These are phyloP conservation scores for Apis dorsata DNA, from an alignment of 1,140 invertebrate species.

Conservation along the genomic window DNA sequence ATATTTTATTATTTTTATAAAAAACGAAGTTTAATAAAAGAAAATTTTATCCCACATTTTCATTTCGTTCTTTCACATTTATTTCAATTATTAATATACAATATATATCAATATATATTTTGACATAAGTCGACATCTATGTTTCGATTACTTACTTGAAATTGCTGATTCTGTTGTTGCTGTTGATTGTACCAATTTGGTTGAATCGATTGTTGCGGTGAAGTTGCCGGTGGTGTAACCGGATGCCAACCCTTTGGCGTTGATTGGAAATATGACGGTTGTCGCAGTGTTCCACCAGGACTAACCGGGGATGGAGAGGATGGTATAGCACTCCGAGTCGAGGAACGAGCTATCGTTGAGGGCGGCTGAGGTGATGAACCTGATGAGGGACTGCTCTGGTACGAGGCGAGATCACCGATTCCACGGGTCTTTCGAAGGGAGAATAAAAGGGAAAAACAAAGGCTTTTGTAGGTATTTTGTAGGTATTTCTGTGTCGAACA, in stretches of 20 bases:
- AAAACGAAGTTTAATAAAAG: too few relatives aligned
- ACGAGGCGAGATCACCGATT: slow-evolving; percentile 72
- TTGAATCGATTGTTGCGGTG: slow-evolving; percentile 74
- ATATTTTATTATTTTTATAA: too few relatives aligned
- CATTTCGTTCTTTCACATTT: too few relatives aligned
- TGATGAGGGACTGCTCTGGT: slow-evolving; percentile 72
- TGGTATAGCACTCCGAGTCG: slow-evolving; percentile 49
- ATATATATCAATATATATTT: too few relatives aligned
- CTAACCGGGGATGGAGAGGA: slow-evolving; percentile 69
- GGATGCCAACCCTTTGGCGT: slow-evolving; percentile 71
- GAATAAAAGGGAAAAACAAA: slow-evolving; percentile 51
- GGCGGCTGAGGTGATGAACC: slow-evolving; percentile 68
- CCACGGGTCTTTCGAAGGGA: slow-evolving; percentile 74
- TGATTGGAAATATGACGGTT: slow-evolving; percentile 72
- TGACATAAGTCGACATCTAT: slow-evolving; percentile 23
- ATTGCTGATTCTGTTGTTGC: slow-evolving; percentile 73
- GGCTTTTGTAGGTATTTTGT: slow-evolving; percentile 60
- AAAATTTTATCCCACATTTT: too few relatives aligned
- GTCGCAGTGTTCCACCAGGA: slow-evolving; percentile 71
- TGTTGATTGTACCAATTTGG: slow-evolving; percentile 66
- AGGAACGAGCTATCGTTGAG: slow-evolving; percentile 54
- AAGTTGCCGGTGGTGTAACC: slow-evolving; percentile 75
- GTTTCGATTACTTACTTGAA: slow-evolving; percentile 57
- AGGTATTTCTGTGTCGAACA: slow-evolving; percentile 32
- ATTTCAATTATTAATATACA: too few relatives aligned